Base-by-base conservation (phyloP, 2,888 invertebrate genomes). In the Bimastos eiseni region DNA sequence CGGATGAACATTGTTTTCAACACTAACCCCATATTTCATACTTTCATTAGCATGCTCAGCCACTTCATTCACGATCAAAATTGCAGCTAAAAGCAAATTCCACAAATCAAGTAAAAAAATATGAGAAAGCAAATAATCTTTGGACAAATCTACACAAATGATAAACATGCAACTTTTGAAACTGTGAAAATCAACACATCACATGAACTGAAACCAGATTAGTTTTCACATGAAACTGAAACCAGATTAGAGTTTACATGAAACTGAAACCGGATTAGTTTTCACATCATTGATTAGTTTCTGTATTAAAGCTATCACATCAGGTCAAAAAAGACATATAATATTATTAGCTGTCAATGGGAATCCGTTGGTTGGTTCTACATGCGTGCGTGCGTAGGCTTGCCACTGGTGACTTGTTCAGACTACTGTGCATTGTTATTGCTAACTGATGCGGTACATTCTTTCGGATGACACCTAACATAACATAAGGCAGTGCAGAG, bases 1-100 rank as follows among this genome's bases (percentile, higher is more conserved):
- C 19, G 49, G 49, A 49, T 49, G 49, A 49, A 49, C 8, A 70
- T n/a, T 70, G 70, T 70, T 41, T 41, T 24, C n/a, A 33, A 89
- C 33, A 95, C 95, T 95, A 93, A 96, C 96, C 93, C 95, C 96
- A 92, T 96, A 95, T 92, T 96, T 95, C 94, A 96, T 95, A 90
- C 95, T 96, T 92, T 96, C 95, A 94, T 96, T 96, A 1, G 96
- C 96, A 94, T 96, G 96, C 90, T 96, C 95, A 15, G 96, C 96
- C 13, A 96, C 96, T 92, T 96, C 96, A 93, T 95, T 95, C n/a
- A 96, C 96, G 91, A 96, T 96, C 34, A 94, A 94, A 90, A 96
- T 94, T 49, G 96, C 96, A 94, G 95, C 96, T 94, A 95, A n/a
- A 91, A 33, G 55, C 5, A 90, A 38, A 89, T 33, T 21, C n/a